A percentile compares a stretch with the other conserved stretches of the same genome.
phyloP scores from a whole-genome alignment of 2,888 invertebrate genomes.

The Aromia moschata region DNA sequence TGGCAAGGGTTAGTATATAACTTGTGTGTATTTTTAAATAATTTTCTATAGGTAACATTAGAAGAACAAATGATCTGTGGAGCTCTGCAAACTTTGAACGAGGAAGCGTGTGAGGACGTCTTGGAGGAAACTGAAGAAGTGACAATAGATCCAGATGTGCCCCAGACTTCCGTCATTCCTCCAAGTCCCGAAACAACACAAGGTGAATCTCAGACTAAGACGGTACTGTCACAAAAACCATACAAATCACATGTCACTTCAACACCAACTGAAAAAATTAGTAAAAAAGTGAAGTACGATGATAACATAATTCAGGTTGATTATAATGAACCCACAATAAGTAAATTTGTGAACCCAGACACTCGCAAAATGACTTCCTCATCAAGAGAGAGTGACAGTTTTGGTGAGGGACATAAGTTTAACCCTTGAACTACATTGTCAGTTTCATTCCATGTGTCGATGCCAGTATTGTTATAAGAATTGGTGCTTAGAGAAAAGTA shows the following conservation, averaged over 20 bases:
- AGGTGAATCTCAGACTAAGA: conserved; percentile 56
- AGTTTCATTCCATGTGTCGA: conserved; percentile 16
- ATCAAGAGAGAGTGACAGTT: conserved; percentile 5
- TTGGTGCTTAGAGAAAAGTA: neutral
- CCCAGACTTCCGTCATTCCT: conserved; percentile 60
- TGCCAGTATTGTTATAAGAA: neutral
- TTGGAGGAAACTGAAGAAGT: conserved; percentile 70
- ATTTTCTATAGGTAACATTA: conserved; percentile 80
- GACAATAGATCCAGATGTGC: conserved; percentile 55
- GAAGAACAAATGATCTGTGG: conserved; percentile 97
- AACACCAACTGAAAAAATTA: conserved; percentile 28
- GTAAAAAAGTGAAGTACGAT: conserved; percentile 49
- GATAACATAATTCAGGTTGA: conserved; percentile 32
- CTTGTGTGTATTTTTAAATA: conserved; percentile 3
- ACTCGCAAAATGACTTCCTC: conserved; percentile 7
- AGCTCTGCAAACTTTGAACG: conserved; percentile 89
- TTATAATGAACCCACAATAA: conserved; percentile 14
- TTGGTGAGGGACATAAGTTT: conserved; percentile 4
- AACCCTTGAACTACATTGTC: neutral
- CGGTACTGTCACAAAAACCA: conserved; percentile 27
- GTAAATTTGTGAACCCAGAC: conserved; percentile 6
- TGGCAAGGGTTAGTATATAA: no score
- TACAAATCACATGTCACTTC: conserved; percentile 19
- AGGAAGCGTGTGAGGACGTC: conserved; percentile 93
- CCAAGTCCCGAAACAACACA: conserved; percentile 60